Percentiles rank a stretch among this genome's conserved stretches.
phyloP scores from a whole-genome alignment of 2,113 vertebrate genomes.

The Sprattus sprattus region DNA sequence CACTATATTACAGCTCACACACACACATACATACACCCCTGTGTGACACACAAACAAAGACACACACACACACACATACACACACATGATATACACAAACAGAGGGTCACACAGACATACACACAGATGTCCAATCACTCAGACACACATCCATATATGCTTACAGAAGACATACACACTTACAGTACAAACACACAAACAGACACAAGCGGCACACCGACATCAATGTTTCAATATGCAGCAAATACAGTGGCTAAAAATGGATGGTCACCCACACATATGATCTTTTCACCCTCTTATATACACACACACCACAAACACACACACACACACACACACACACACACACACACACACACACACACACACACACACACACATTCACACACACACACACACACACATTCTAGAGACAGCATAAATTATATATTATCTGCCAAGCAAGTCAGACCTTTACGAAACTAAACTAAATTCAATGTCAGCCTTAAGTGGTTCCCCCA shows the following conservation, averaged over 20 bases:
- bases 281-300: background rate
- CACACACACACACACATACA: conserved; percentile 2
- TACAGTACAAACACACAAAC: conserved; percentile 28
- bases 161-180: too few species aligned
- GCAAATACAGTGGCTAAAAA: background rate
- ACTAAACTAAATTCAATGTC: background rate
- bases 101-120: background rate
- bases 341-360: conserved; percentile 16
- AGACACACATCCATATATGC: background rate
- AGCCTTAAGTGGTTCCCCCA: background rate
- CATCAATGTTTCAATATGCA: background rate
- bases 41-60: background rate
- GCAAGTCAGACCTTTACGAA: background rate
- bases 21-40: background rate
- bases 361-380: conserved; percentile 15
- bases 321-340: background rate
- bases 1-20: background rate
- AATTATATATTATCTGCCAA: conserved; percentile 8
- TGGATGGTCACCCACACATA: background rate
- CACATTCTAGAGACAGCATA: background rate
- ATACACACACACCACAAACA: background rate
- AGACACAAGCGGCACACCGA: conserved; percentile 15
- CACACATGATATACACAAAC: background rate
- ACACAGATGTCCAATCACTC: background rate
- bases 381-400: background rate